Evolutionary conservation across 2,888 invertebrate species (phyloP).

Genomic region (Torymus aiolomorphi): DNA sequence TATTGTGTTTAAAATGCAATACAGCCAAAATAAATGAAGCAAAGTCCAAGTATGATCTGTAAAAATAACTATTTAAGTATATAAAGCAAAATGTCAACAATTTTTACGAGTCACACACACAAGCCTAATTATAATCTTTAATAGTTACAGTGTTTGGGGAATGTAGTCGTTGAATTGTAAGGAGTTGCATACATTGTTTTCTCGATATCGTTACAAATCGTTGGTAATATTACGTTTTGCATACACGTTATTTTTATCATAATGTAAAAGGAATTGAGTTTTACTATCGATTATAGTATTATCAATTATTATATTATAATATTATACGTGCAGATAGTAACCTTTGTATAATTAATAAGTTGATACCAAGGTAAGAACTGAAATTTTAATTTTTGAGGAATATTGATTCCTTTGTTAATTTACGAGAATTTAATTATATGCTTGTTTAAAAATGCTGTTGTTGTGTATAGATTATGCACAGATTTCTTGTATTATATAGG

Average conservation of each 20-base stretch:
- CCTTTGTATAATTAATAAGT: not conserved
- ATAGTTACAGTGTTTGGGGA: not conserved
- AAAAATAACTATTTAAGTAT: conserved; percentile 14
- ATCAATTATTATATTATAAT: not conserved
- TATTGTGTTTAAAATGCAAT: not conserved
- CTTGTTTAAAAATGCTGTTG: conserved; percentile 61
- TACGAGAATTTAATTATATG: conserved; percentile 48
- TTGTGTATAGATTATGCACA: conserved; percentile 72
- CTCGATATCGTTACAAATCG: conserved; percentile 6
- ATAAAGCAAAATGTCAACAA: conserved; percentile 3
- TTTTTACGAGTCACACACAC: conserved; percentile 29
- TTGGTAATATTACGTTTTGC: conserved; percentile 8
- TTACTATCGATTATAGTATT: conserved; percentile 11
- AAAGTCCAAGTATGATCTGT: conserved; percentile 3
- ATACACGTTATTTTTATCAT: conserved; percentile 12
- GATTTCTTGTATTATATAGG: conserved; percentile 63
- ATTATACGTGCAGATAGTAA: not conserved
- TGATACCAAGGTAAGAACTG: not conserved
- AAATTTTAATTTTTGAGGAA: not conserved
- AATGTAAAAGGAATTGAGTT: conserved; percentile 7
- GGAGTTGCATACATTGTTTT: not conserved
- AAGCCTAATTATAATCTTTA: conserved; percentile 22
- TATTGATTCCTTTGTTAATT: conserved; percentile 39
- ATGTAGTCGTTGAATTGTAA: not conserved
- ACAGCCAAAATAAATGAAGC: conserved; percentile 18